Conservation (phyloP, 2,888 invertebrate species). For the Rotaria sp. region DNA sequence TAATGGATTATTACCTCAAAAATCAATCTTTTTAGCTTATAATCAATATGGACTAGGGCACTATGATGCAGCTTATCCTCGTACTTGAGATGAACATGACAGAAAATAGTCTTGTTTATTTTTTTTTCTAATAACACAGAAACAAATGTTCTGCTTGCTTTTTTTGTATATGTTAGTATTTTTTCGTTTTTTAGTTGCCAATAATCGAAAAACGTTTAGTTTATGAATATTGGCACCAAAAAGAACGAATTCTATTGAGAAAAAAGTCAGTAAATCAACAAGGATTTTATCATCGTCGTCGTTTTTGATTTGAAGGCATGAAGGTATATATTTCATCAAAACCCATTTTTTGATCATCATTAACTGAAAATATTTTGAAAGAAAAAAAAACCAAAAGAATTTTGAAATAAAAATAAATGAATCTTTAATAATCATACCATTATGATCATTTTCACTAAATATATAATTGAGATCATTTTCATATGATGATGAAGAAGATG, state of each 20-base stretch:
- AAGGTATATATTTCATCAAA: neutral
- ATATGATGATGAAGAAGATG: neutral
- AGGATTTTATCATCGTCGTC: neutral
- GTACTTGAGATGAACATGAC: neutral
- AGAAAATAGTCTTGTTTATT: neutral
- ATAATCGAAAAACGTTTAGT: neutral
- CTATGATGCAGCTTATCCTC: conserved; percentile 16
- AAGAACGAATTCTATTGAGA: neutral
- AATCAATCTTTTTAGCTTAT: conserved; percentile 7
- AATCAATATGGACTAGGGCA: neutral
- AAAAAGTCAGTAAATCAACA: neutral
- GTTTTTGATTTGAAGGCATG: neutral
- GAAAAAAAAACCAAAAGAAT: too few species aligned
- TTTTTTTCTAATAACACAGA: neutral
- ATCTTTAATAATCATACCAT: too few species aligned
- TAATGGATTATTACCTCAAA: neutral
- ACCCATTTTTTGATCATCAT: neutral
- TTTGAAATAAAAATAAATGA: too few species aligned
- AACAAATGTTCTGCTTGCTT: neutral
- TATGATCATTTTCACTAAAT: neutral
- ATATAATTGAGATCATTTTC: neutral
- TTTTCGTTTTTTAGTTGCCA: neutral
- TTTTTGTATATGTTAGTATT: neutral
- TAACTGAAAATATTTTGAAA: too few species aligned
- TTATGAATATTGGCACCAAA: neutral